phyloP scores from a whole-genome alignment of 2,888 invertebrate genomes.

The Leucania comma region DNA sequence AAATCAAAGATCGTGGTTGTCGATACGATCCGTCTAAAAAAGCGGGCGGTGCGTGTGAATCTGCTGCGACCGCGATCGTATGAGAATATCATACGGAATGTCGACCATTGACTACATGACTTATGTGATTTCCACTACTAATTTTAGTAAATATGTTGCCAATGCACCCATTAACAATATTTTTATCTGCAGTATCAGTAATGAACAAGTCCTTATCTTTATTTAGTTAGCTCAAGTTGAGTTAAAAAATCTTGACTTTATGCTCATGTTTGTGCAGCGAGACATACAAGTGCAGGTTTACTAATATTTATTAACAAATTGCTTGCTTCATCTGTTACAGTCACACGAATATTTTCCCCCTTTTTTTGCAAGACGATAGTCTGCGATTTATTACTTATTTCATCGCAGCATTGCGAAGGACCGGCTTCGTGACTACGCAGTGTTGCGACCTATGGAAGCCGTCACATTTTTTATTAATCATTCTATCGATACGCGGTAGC shows the following conservation, averaged over 20 bases:
- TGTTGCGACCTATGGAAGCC: constrained; percentile 71
- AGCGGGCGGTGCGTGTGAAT: constrained; percentile 86
- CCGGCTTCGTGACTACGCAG: constrained; percentile 74
- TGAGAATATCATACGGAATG: constrained; percentile 83
- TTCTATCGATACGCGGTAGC: constrained; percentile 76
- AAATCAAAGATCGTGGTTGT: constrained; percentile 86
- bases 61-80: constrained; percentile 82
- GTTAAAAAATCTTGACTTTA: constrained; percentile 50
- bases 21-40: constrained; percentile 83
- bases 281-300: constrained; percentile 54
- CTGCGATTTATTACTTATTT: constrained; percentile 72
- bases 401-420: constrained; percentile 72
- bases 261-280: constrained; percentile 47
- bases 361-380: constrained; percentile 66
- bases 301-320: constrained; percentile 58
- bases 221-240: constrained; percentile 49
- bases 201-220: constrained; percentile 55
- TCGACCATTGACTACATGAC: constrained; percentile 74
- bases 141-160: constrained; percentile 72
- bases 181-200: constrained; percentile 62
- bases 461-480: constrained; percentile 71
- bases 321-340: constrained; percentile 60
- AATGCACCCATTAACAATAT: constrained; percentile 59
- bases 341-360: constrained; percentile 56
- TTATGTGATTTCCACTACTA: constrained; percentile 72